phyloP scores from a whole-genome alignment of 2,113 vertebrate species.

The Oxyruncus cristatus region DNA sequence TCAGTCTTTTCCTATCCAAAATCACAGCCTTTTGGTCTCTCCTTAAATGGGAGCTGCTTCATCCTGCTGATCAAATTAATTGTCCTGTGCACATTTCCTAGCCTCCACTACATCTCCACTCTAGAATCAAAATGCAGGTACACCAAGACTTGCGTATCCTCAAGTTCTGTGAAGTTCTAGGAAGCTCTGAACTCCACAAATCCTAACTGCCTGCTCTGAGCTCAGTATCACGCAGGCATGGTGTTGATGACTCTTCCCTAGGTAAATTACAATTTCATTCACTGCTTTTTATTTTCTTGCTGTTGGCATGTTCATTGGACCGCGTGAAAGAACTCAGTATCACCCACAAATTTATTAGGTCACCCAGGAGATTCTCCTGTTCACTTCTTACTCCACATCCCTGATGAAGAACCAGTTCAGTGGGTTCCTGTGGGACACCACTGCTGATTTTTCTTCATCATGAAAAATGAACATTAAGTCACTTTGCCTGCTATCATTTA shows the following conservation, averaged over 20 bases:
- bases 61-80: not conserved
- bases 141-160: not conserved
- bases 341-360: not conserved
- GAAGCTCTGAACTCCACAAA: not conserved
- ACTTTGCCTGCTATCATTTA: not conserved
- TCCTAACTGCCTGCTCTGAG: not conserved
- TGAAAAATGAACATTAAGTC: not conserved
- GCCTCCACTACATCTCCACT: not conserved
- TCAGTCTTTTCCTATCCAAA: not conserved
- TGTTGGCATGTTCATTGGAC: not conserved
- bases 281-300: not conserved
- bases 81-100: not conserved
- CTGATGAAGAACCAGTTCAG: not conserved
- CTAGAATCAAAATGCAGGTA: not conserved
- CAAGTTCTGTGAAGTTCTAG: not conserved
- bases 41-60: not conserved
- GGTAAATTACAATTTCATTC: not conserved
- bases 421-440: not conserved
- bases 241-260: not conserved
- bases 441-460: not conserved
- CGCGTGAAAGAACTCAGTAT: not conserved
- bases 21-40: not conserved
- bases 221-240: not conserved
- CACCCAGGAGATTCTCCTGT: not conserved
- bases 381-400: not conserved